These are phyloP conservation scores for Neopelma chrysocephalum DNA, from an alignment of 2,797 vertebrate genomes.

Conservation along the genomic window DNA sequence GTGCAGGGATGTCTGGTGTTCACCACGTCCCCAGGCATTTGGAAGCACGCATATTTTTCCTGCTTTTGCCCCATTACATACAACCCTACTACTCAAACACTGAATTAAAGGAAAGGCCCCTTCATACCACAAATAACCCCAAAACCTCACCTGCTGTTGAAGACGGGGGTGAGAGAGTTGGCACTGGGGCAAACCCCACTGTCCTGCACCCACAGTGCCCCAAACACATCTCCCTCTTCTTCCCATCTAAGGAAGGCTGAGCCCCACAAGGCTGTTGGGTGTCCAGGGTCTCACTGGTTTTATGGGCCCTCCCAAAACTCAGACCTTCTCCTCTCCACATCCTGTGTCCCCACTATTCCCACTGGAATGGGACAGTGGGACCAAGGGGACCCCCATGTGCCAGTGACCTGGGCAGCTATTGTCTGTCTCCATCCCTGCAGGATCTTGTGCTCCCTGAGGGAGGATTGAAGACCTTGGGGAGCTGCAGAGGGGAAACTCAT, in stretches of 20 bases:
- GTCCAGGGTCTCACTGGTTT: not conserved
- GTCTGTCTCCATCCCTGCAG: rapidly evolving
- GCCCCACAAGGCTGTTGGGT: not conserved
- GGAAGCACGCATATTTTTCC: rapidly evolving
- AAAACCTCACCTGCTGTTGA: not conserved
- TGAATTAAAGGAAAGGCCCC: not conserved
- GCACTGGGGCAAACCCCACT: not conserved
- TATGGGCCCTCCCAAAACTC: not conserved
- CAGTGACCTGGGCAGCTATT: rapidly evolving
- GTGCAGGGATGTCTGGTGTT: rapidly evolving
- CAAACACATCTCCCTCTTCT: rapidly evolving
- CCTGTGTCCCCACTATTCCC: rapidly evolving
- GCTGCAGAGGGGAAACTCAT: not conserved
- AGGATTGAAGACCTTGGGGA: no score
- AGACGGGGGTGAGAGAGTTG: no score
- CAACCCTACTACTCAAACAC: not conserved
- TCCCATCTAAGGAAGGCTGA: not conserved
- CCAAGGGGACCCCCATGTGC: rapidly evolving
- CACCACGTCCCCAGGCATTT: rapidly evolving
- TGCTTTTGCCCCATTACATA: not conserved
- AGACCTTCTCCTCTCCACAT: not conserved
- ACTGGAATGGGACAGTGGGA: rapidly evolving
- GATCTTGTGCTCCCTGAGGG: not conserved
- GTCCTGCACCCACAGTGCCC: not conserved
- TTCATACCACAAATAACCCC: not conserved